Base-by-base conservation (phyloP, 2,797 vertebrate genomes). In the Catamblyrhynchus diadema region DNA sequence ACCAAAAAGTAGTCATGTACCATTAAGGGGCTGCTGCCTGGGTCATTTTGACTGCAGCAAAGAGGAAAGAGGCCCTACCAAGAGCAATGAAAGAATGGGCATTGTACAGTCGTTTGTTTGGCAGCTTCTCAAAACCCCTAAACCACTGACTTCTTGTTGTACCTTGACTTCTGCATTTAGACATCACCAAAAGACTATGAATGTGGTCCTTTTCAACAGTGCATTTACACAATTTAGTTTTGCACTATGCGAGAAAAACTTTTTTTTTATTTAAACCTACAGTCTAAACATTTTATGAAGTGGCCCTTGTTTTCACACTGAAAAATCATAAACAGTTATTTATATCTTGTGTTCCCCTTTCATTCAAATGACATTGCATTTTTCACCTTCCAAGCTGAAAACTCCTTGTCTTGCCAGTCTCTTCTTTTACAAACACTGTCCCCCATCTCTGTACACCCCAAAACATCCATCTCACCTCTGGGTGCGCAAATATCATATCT, bases 401-500 rank as follows among this genome's bases (percentile, higher is more conserved):
- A 45, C 5, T 66, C 27, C 32, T 75, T 59, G 9, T 66, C n/a
- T 65, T 39, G 45, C 30, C 39, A 57, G 30, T 21, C 4, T 47
- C 9, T 51, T 74, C 41, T 71, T 57, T 24, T 56, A 70, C 10
- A 70, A 53, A 69, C 11, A 13, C 30, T 14, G 27, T 61, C 64
- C 20, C 32, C 13, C 30, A 45, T 6, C 24, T 83, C 69, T 71
- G 37, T 91, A 82, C 30, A 83, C 24, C n/a, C 50, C 47, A 19
- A 56, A 64, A 86, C 18, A 53, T 16, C 25, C 39, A 35, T 62
- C 70, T 97, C 67, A 99, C 99, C 99, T 96, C 85, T 97, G 20
- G 75, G 39, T 66, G 95, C 97, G 48, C 98, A 88, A 90, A 98
- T 96, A 78, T 98, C 93, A 90, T 98, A 99, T 93, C 90, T 98